Evolutionary conservation across 2,797 vertebrate species (phyloP), one percentile per base, ranked within the genome.

Genomic region (Chrysocyon brachyurus): DNA sequence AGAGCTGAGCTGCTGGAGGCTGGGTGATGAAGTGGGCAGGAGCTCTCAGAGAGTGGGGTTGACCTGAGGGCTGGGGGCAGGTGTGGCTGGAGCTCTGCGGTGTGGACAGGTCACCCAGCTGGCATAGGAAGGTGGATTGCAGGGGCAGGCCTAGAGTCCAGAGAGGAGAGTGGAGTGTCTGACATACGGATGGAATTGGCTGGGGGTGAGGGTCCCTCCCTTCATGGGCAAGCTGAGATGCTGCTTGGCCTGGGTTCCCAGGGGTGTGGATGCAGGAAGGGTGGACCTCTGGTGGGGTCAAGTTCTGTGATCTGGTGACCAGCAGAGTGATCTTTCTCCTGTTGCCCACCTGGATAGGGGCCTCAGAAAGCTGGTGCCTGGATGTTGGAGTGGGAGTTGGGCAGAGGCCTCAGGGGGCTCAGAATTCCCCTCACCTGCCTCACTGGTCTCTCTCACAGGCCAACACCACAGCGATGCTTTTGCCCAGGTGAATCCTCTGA

Each of bases 391-490:
- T 78, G 16, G 12, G 22, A n/a, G 22, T 2, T 49, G 3, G n/a
- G 7, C 22, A 61, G 49, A 85, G 46, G 19, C 59, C 28, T 54
- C 12, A 3, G 31, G 26, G 26, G 15, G 9, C 21, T 70, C 31
- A 2, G 40, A 15, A 36, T 73, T 40, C 40, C 63, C 16, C 40
- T 11, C 22, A 9, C 26, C 3, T 3, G 11, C 28, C 21, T 15
- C 40, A 12, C 57, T 14, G 77, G 3, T 87, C 36, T 89, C 21
- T 85, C 54, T 28, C 26, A 5, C 31, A 99, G 99, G 99, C 28
- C 97, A 99, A 40, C 99, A 99, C 9, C 98, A 98, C 95, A 98
- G 98, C 0, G 99, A 99, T 64, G 99, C 99, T 36, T 99, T 99
- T 97, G 98, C 98, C n/a, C 99, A 99, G 93, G 92, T 99, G 97